phyloP scores from a whole-genome alignment of 2,113 vertebrate species.

The Tetraodon nigroviridis region DNA sequence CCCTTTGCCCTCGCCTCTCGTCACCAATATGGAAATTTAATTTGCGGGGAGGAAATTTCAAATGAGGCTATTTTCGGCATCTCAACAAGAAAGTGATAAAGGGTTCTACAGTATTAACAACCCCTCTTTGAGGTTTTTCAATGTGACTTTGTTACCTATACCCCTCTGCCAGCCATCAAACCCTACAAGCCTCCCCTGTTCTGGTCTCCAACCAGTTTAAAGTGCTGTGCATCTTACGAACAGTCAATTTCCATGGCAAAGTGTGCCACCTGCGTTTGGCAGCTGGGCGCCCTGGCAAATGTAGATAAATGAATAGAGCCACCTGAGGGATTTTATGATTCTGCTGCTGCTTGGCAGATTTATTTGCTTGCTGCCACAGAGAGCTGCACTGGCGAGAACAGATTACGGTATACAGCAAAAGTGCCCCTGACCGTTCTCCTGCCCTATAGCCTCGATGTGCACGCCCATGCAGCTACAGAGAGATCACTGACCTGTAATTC shows the following conservation, averaged over 20 bases:
- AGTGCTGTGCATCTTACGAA: conserved; percentile 69
- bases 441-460: conserved; percentile 45
- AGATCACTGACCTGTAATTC: conserved; percentile 64
- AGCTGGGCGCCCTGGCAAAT: conserved; percentile 74
- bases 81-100: conserved; percentile 36
- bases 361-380: conserved; percentile 68
- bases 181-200: conserved; percentile 24
- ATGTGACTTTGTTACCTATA: conserved; percentile 43
- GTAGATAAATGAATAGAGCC: conserved; percentile 77
- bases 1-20: conserved; percentile 42
- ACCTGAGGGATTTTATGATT: conserved; percentile 78
- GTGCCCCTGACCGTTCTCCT: conserved; percentile 49
- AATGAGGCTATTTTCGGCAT: conserved; percentile 56
- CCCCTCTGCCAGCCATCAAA: conserved; percentile 40
- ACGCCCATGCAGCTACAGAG: conserved; percentile 35
- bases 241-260: conserved; percentile 72
- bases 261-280: conserved; percentile 76
- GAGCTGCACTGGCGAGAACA: conserved; percentile 74
- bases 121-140: conserved; percentile 35
- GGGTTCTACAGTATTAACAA: conserved; percentile 16
- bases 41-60: conserved; percentile 61
- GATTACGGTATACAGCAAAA: conserved; percentile 70
- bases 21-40: conserved; percentile 63
- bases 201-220: conserved; percentile 44
- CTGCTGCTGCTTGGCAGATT: conserved; percentile 77